These are phyloP conservation scores for Barnardius zonarius DNA, from an alignment of 2,113 vertebrate genomes.

Conservation along the genomic window DNA sequence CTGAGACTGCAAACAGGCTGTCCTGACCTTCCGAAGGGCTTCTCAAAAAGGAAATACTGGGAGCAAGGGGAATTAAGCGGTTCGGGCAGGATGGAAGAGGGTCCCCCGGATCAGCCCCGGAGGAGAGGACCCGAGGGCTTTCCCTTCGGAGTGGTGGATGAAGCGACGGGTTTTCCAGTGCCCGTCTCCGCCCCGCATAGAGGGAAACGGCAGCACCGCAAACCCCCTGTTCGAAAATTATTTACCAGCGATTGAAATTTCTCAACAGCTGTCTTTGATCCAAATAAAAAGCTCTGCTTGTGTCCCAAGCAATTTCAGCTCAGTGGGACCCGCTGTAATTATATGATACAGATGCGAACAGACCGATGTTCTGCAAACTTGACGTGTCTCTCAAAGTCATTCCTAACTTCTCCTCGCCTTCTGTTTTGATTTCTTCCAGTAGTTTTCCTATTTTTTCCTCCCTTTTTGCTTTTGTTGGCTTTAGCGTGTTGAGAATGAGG, in stretches of 20 bases:
- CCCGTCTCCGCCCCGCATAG: not conserved
- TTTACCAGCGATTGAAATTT: conserved; percentile 28
- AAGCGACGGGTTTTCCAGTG: not conserved
- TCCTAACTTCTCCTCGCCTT: conserved; percentile 11
- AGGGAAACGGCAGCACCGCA: not conserved
- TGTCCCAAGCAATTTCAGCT: conserved; percentile 13
- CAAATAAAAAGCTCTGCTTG: conserved; percentile 18
- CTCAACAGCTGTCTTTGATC: conserved; percentile 40
- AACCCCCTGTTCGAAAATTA: conserved; percentile 10
- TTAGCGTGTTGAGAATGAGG: not conserved
- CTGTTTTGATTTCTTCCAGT: not conserved
- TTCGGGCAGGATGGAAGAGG: not conserved
- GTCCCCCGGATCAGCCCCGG: not conserved
- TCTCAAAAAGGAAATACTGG: not conserved
- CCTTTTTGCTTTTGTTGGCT: conserved; percentile 1
- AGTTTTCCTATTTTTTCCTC: not conserved
- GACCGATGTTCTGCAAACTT: conserved; percentile 40
- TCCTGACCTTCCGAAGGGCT: not conserved
- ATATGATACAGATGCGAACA: not conserved
- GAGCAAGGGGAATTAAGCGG: not conserved
- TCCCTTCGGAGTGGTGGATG: not conserved
- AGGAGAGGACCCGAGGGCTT: not conserved
- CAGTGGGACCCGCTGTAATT: conserved; percentile 21
- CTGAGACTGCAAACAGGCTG: not conserved
- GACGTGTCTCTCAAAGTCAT: conserved; percentile 29